Conservation (phyloP, 2,113 vertebrate genomes). For the Charina bottae region DNA sequence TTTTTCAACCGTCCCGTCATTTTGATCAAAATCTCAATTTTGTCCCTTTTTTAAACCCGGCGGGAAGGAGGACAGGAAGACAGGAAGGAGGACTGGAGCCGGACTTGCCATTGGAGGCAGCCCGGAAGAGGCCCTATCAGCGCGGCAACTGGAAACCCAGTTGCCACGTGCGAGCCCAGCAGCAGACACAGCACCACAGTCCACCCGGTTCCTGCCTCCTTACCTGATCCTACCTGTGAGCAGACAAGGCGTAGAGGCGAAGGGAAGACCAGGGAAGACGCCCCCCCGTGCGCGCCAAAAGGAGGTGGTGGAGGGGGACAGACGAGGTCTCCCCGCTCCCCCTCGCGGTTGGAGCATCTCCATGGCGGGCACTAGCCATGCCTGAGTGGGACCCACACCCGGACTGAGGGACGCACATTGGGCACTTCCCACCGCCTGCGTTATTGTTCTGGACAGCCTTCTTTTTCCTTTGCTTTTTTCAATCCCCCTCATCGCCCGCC, state of each 20-base stretch:
- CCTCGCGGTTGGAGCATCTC: background rate
- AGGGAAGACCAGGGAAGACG: background rate
- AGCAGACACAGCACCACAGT: no score
- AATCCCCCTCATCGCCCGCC: slow-evolving; percentile 30
- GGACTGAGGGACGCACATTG: background rate
- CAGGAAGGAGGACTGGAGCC: no score
- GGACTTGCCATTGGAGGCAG: no score
- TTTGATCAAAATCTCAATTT: no score
- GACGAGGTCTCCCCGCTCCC: slow-evolving; percentile 13
- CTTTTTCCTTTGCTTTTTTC: slow-evolving; percentile 3
- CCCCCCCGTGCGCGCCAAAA: background rate
- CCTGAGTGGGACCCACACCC: slow-evolving; percentile 15
- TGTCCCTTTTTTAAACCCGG: no score
- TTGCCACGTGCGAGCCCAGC: no score
- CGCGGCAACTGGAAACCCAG: no score
- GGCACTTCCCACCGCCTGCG: slow-evolving; percentile 11
- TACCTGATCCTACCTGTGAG: no score
- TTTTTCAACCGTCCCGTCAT: no score
- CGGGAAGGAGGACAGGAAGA: no score
- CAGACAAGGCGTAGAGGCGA: background rate
- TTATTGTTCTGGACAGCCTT: slow-evolving; percentile 24
- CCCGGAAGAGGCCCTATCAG: no score
- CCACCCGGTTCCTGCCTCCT: no score
- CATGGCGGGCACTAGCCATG: slow-evolving; percentile 15
- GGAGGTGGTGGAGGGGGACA: slow-evolving; percentile 11